These are phyloP conservation scores for Oppia nitens DNA, from an alignment of 1,140 invertebrate genomes.

Conservation along the genomic window DNA sequence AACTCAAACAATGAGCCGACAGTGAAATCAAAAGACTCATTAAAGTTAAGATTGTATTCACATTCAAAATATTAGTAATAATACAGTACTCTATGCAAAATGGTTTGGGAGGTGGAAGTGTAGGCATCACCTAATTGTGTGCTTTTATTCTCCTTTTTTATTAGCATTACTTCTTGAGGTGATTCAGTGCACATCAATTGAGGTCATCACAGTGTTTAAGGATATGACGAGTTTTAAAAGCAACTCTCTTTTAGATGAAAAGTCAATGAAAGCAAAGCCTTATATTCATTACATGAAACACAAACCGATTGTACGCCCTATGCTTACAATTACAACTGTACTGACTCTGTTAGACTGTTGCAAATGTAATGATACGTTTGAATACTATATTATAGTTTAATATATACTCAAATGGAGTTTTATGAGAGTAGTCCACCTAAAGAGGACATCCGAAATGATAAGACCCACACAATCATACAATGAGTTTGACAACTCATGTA, in stretches of 20 bases:
- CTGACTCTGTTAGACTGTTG: background rate
- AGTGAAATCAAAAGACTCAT: background rate
- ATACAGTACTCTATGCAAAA: background rate
- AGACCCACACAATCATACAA: background rate
- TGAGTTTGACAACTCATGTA: too few relatives aligned
- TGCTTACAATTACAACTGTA: background rate
- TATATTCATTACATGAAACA: background rate
- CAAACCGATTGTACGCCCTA: background rate
- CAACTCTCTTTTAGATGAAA: background rate
- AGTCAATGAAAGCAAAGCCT: background rate
- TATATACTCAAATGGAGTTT: too few relatives aligned
- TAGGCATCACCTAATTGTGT: background rate
- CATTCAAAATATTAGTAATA: too few relatives aligned
- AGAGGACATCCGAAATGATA: background rate
- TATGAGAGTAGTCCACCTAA: background rate
- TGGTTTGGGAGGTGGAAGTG: background rate
- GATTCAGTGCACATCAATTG: background rate
- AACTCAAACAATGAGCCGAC: background rate
- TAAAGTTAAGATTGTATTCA: background rate
- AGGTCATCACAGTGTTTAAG: background rate
- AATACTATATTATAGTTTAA: too few relatives aligned
- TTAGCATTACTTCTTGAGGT: background rate
- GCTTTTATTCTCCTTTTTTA: background rate
- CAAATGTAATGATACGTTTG: too few relatives aligned
- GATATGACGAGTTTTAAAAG: background rate